Base-by-base conservation (phyloP, 2,888 invertebrate genomes). In the Nymphalis c-album region DNA sequence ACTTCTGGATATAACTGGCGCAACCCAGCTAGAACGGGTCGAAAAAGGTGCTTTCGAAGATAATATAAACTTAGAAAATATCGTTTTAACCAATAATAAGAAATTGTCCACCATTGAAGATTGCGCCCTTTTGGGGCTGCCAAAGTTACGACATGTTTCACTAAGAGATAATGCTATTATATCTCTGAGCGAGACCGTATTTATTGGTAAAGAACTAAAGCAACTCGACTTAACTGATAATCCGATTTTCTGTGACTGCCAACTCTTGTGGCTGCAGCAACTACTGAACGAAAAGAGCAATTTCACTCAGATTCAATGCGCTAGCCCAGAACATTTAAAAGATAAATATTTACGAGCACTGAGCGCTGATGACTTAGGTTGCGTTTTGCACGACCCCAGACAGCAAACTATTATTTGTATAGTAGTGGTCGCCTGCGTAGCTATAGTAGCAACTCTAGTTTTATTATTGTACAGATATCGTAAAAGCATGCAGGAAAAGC, bases 391-490 rank as follows among this genome's bases (percentile, higher is more conserved):
- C 70, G 96, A 96, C 83, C 95, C 96, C 0, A 93, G 95, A 60
- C 96, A 96, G 75, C 96, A 97, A 80, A 96, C 96, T 5, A 95
- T 97, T 68, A 94, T 97, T 67, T 95, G 96, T 50, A 95, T 96
- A 0, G 90, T 96, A 2, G 94, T 96, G 68, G 96, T 96, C 7
- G 95, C 94, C 26, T 95, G 95, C 64, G 95, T 96, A 0, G 96
- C 96, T 13, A 87, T 95, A 5, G 89, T 97, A 61, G 95, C 95
- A 1, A 94, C 95, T 0, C 84, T 97, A 63, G 95, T 95, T 6
- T 89, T 97, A 73, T 93, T 97, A 59, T 88, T 97, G 71, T 97
- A 96, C 85, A 93, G 96, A 77, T 97, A 96, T 83, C 94, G 97
- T 45, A 95, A 96, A 73, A 95, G 95, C 79, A 95, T 97, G 77